Evolutionary conservation across 2,888 invertebrate genomes (phyloP).

Genomic region (Lasioglossum morio): DNA sequence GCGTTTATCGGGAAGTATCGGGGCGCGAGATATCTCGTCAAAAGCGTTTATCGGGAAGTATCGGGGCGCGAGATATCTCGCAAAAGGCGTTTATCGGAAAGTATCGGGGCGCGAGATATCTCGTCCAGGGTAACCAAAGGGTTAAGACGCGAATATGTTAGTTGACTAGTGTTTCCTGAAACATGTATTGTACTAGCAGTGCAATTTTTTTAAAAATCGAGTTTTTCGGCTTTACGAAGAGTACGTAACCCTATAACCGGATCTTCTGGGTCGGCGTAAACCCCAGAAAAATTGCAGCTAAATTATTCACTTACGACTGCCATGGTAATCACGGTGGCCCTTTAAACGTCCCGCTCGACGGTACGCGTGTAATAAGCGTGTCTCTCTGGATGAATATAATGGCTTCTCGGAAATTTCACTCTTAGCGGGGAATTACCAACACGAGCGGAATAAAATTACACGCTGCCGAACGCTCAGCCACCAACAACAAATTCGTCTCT

Average conservation of each 20-base stretch:
- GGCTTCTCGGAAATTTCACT: conserved; percentile 56
- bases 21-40: too few relatives aligned
- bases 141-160: too few relatives aligned
- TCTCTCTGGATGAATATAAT: conserved; percentile 62
- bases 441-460: conserved; percentile 36
- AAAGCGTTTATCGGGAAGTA: too few relatives aligned
- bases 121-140: too few relatives aligned
- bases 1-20: too few relatives aligned
- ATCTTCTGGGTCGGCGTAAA: conserved; percentile 24
- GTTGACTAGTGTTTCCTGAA: neutral
- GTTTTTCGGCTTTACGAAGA: neutral
- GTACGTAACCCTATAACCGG: neutral
- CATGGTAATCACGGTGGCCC: conserved; percentile 52
- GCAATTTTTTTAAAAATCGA: neutral
- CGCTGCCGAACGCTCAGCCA: conserved; percentile 5
- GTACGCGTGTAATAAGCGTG: conserved; percentile 60
- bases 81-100: too few relatives aligned
- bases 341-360: conserved; percentile 49
- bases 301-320: conserved; percentile 68
- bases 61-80: too few relatives aligned
- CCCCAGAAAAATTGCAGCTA: conserved; percentile 64
- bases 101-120: too few relatives aligned
- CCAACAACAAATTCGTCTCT: neutral
- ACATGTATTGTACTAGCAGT: neutral
- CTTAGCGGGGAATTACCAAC: conserved; percentile 51